Percentiles rank a stretch among this genome's conserved stretches.
Conservation (phyloP, 2,797 vertebrate genomes). For the Graptemys geographica region DNA sequence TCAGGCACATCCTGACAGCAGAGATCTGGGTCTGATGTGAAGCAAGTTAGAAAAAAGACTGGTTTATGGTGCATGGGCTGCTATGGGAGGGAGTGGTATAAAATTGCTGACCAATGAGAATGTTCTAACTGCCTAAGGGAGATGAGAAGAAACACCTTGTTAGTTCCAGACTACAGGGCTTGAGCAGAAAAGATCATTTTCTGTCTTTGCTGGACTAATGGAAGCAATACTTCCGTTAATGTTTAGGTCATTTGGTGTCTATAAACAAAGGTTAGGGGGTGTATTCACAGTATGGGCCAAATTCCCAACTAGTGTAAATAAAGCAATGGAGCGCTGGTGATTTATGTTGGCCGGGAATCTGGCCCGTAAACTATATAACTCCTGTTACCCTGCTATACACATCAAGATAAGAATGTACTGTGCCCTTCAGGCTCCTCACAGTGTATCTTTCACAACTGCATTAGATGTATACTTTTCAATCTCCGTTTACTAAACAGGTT, state of each 20-base stretch:
- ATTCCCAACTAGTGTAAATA: background rate
- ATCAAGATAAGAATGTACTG: background rate
- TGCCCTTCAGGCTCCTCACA: background rate
- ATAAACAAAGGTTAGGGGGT: background rate
- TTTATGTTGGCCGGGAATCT: conserved; percentile 16
- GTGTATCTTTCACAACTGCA: background rate
- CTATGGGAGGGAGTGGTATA: background rate
- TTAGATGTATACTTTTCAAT: conserved; percentile 16
- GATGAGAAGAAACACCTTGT: background rate
- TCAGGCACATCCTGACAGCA: background rate
- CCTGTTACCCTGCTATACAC: background rate
- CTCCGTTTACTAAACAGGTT: conserved; percentile 39
- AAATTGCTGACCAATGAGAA: background rate
- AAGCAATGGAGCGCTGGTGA: background rate
- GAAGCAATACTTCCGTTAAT: background rate
- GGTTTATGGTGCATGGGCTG: background rate
- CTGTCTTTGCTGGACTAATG: background rate
- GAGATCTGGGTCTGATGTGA: background rate
- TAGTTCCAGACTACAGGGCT: background rate
- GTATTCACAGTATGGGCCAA: background rate
- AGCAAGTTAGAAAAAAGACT: background rate
- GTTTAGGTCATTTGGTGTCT: background rate
- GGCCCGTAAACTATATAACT: conserved; percentile 6
- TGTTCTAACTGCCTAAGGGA: background rate
- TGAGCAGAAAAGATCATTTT: background rate